phyloP scores from a whole-genome alignment of 2,113 vertebrate species.

The Pachycephala philippinensis region DNA sequence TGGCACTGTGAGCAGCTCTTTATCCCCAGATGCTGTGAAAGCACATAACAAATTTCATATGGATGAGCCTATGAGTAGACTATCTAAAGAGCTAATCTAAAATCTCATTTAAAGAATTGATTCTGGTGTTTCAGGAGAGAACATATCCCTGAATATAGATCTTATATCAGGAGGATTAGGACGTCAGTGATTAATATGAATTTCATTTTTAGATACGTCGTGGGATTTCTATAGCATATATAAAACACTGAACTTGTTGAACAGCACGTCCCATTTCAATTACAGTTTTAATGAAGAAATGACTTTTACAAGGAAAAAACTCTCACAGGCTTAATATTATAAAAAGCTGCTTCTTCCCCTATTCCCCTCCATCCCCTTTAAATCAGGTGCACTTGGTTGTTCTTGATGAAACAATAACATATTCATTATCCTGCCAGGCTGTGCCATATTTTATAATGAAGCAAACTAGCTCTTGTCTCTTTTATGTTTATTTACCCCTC shows the following conservation, averaged over 20 bases:
- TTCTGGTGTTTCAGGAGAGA: constrained; percentile 44
- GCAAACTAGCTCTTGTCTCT: background rate
- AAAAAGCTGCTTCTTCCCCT: background rate
- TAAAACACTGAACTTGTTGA: constrained; percentile 25
- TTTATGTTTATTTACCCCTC: background rate
- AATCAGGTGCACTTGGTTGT: background rate
- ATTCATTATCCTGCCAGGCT: background rate
- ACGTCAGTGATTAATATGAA: constrained; percentile 44
- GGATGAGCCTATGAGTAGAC: constrained; percentile 14
- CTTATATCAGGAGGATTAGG: constrained; percentile 48
- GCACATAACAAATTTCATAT: constrained; percentile 37
- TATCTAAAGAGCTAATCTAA: constrained; percentile 46
- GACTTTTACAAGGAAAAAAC: constrained; percentile 1
- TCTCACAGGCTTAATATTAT: constrained; percentile 24
- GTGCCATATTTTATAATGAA: background rate
- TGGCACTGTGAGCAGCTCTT: background rate
- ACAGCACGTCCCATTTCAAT: constrained; percentile 34
- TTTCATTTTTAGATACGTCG: background rate
- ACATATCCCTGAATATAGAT: constrained; percentile 36
- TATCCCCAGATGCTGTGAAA: constrained; percentile 40
- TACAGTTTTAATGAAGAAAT: constrained; percentile 60
- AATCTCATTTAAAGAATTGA: constrained; percentile 46
- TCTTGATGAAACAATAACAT: constrained; percentile 2
- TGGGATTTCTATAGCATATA: constrained; percentile 21
- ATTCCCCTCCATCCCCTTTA: background rate